Conservation (phyloP, 2,888 invertebrate genomes). For the Cryptosula pallasiana region DNA sequence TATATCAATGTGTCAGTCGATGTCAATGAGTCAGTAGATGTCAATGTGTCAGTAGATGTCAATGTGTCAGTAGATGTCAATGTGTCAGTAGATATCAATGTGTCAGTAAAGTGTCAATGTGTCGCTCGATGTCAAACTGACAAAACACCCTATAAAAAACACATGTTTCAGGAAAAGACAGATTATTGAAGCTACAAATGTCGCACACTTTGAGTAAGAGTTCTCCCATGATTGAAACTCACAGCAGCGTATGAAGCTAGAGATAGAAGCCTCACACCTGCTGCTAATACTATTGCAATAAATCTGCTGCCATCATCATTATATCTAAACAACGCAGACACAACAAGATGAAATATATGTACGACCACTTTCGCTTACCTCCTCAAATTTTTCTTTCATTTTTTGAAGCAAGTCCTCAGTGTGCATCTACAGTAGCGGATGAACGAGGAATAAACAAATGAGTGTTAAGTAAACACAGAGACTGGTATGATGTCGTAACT, state of each 20-base stretch:
- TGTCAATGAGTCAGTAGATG: not conserved
- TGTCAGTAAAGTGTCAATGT: not conserved
- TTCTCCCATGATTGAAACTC: too few relatives aligned
- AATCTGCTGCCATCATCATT: too few relatives aligned
- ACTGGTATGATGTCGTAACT: not conserved
- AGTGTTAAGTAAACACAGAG: not conserved
- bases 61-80: not conserved
- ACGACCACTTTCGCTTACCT: conserved; percentile 48
- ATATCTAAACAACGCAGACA: not conserved
- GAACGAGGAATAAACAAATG: conserved; percentile 31
- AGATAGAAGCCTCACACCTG: too few relatives aligned
- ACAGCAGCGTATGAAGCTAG: too few relatives aligned
- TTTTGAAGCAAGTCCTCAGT: conserved; percentile 79
- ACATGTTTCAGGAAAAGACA: too few relatives aligned
- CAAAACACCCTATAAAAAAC: too few relatives aligned
- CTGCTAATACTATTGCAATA: too few relatives aligned
- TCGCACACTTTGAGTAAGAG: too few relatives aligned
- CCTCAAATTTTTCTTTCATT: conserved; percentile 87
- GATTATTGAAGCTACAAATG: too few relatives aligned
- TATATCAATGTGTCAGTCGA: not conserved
- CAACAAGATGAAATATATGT: not conserved
- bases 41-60: not conserved
- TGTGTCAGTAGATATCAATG: not conserved
- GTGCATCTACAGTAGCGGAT: conserved; percentile 57
- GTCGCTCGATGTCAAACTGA: not conserved